Evolutionary conservation across 2,113 vertebrate species (phyloP), one percentile per base, ranked within the genome.

Genomic region (Centropristis striata): DNA sequence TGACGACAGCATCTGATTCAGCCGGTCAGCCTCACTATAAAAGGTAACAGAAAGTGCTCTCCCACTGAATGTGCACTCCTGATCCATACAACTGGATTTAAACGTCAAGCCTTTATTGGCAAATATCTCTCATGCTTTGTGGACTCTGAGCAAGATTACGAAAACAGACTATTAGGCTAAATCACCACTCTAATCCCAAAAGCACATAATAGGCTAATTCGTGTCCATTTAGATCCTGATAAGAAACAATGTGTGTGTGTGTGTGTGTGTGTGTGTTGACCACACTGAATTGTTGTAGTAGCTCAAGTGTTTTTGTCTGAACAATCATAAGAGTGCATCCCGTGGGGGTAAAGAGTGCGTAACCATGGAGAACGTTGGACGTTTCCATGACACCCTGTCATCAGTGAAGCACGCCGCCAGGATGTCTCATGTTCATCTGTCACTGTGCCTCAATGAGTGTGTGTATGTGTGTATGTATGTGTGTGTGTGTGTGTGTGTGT

Each of bases 331-430:
- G 81, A 88, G 85, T 87, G 83, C 53, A 88, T 85, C 86, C 84
- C 72, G 51, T 78, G 75, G 87, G 87, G 90, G 81, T 86, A 83
- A 88, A 85, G 86, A 89, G 82, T 85, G 86, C 58, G 90, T 91
- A 93, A 91, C 92, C 91, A 93, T 93, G 92, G 92, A 90, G 87
- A 93, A 83, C 23, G 27, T 76, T 68, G 83, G 88, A 87, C 66
- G 92, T 93, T 92, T 92, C 92, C 92, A 94, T 93, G 93, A 92
- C 91, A 84, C 89, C 91, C 92, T 78, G 83, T 90, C 87, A 90
- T 90, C 80, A 70, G 78, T 64, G 75, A 79, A 82, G 80, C 88
- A 75, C 77, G 72, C 80, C 37, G 73, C 80, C 81, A 88, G 83
- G 60, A 86, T 84, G 85, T 87, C 87, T 93, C 86, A 90, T 84